Percentiles rank a stretch among this genome's conserved stretches.
Conservation (phyloP, 2,888 invertebrate species). For the Teleiodes luculella region DNA sequence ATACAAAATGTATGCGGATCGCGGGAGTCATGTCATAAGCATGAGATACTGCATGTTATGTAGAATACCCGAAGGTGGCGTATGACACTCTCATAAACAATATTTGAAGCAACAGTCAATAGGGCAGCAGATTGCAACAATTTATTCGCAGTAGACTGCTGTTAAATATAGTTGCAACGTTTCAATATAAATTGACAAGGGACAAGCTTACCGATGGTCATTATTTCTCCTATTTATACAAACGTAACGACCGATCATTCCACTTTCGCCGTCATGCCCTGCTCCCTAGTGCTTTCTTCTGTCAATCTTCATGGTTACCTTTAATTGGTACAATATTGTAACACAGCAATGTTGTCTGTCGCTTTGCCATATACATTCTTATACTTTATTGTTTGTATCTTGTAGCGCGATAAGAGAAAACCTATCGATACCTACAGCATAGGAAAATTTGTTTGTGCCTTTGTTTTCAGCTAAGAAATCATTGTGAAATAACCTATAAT, state of each 20-base stretch:
- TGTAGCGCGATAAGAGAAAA: neutral
- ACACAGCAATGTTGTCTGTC: slow-evolving; percentile 29
- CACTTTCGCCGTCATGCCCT: slow-evolving; percentile 54
- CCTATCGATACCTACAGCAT: too few relatives aligned
- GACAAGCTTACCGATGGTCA: slow-evolving; percentile 34
- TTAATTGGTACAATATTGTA: slow-evolving; percentile 58
- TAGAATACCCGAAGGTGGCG: neutral
- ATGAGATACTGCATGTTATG: too few relatives aligned
- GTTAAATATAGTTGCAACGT: slow-evolving; percentile 23
- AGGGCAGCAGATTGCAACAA: neutral
- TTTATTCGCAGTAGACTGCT: slow-evolving; percentile 10
- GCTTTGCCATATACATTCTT: slow-evolving; percentile 21
- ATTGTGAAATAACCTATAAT: too few relatives aligned
- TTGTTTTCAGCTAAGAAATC: too few relatives aligned
- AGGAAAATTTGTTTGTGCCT: too few relatives aligned
- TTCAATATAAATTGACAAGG: slow-evolving; percentile 39
- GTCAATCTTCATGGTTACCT: slow-evolving; percentile 52
- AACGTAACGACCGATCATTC: slow-evolving; percentile 42
- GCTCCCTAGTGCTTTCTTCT: slow-evolving; percentile 57
- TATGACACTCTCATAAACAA: neutral
- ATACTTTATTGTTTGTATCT: slow-evolving; percentile 11
- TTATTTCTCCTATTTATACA: slow-evolving; percentile 44
- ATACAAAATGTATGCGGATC: too few relatives aligned
- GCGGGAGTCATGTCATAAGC: too few relatives aligned
- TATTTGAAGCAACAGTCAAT: neutral